A percentile compares a stretch with the other conserved stretches of the same genome.
Evolutionary conservation across 2,888 invertebrate species (phyloP).

Genomic region (Coecobrya sp.): DNA sequence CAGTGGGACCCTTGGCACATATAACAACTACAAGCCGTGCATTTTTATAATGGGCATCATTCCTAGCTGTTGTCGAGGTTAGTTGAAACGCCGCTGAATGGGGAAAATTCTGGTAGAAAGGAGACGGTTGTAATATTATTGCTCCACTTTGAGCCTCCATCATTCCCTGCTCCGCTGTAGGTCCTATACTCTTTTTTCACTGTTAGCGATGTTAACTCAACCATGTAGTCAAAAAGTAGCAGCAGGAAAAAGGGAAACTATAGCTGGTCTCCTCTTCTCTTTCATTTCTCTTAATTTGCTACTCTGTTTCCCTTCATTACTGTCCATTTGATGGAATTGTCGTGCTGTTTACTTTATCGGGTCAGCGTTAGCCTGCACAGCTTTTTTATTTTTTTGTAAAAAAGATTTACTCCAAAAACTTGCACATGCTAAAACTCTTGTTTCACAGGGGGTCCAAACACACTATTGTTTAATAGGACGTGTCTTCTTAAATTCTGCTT

Average conservation of each 20-base stretch:
- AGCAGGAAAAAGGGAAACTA: not conserved
- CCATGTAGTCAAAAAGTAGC: not conserved
- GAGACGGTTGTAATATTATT: not conserved
- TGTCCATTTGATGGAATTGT: constrained; percentile 58
- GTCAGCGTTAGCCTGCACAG: constrained; percentile 3
- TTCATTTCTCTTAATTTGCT: constrained; percentile 70
- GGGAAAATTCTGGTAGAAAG: not conserved
- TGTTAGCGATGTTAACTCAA: not conserved
- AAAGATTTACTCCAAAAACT: constrained; percentile 28
- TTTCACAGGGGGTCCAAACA: not conserved
- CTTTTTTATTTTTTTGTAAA: not conserved
- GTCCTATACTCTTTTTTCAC: not conserved
- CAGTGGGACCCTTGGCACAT: constrained; percentile 50
- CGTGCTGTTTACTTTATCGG: constrained; percentile 39
- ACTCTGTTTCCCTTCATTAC: constrained; percentile 68
- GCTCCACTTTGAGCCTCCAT: not conserved
- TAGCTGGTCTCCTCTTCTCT: constrained; percentile 33
- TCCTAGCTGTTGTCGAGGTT: constrained; percentile 7
- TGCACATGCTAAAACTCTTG: constrained; percentile 13
- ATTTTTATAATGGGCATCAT: constrained; percentile 5
- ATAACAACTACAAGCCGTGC: not conserved
- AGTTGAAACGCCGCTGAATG: not conserved
- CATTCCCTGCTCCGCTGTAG: not conserved
- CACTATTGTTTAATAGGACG: constrained; percentile 43
- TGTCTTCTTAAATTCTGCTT: constrained; percentile 46